A percentile compares a stretch with the other conserved stretches of the same genome.
phyloP scores from a whole-genome alignment of 35 echinoderm and acorn worm species.

The Stichopus chloronotus region DNA sequence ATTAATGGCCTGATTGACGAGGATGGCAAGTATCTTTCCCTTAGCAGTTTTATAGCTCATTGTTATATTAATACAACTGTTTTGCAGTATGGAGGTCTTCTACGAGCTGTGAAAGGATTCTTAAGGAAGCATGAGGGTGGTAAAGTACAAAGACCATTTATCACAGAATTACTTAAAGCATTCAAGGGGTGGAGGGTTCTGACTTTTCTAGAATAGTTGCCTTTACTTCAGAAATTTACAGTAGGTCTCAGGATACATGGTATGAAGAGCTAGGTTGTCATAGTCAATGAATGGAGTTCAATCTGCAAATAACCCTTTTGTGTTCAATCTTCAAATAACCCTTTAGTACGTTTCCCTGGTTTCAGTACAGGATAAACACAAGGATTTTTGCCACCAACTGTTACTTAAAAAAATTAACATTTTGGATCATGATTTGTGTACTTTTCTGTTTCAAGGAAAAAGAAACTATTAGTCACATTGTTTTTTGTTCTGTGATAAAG shows the following conservation, averaged over 20 bases:
- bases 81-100: constrained; percentile 2
- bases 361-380: neutral
- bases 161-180: neutral
- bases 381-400: neutral
- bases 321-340: too few species aligned
- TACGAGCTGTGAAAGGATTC: neutral
- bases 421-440: constrained; percentile 5
- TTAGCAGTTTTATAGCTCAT: neutral
- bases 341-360: too few species aligned
- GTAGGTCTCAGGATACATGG: too few species aligned
- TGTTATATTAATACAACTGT: neutral
- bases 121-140: neutral
- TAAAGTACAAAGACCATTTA: neutral
- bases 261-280: too few species aligned
- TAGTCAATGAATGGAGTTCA: neutral
- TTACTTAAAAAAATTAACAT: constrained; percentile 10
- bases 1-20: neutral
- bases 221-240: too few species aligned
- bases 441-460: neutral
- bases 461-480: neutral
- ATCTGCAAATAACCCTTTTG: neutral
- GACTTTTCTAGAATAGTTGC: too few species aligned
- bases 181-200: neutral
- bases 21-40: neutral
- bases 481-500: neutral